Percentiles rank a stretch among this genome's conserved stretches.
These are phyloP conservation scores for Brachionus angularis DNA, from an alignment of 1,140 invertebrate genomes.

Conservation along the genomic window DNA sequence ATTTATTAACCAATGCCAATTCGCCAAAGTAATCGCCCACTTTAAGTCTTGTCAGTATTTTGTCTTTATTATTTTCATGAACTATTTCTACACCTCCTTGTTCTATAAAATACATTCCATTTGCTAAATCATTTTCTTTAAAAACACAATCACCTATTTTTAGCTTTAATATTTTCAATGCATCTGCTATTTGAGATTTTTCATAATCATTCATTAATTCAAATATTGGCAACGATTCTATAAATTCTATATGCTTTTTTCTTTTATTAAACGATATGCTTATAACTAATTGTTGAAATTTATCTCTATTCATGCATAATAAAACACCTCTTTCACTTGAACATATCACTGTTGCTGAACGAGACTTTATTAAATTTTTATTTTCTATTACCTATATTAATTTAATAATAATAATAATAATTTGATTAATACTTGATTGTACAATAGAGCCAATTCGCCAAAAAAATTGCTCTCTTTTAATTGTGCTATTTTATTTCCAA, in stretches of 20 bases:
- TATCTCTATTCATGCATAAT: slow-evolving; percentile 70
- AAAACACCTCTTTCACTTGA: slow-evolving; percentile 66
- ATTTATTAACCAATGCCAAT: not conserved
- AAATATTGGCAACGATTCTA: slow-evolving; percentile 65
- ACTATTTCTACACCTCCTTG: slow-evolving; percentile 68
- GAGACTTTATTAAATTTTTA: too few species aligned
- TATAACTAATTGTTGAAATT: slow-evolving; percentile 88
- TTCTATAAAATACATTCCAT: slow-evolving; percentile 92
- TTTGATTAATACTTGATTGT: too few species aligned
- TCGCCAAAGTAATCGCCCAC: slow-evolving; percentile 53
- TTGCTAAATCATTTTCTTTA: slow-evolving; percentile 74
- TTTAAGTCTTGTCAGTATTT: slow-evolving; percentile 48
- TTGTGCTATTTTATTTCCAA: slow-evolving; percentile 55
- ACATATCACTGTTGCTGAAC: slow-evolving; percentile 70
- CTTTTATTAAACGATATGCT: slow-evolving; percentile 89
- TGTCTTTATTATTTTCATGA: slow-evolving; percentile 48
- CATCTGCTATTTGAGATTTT: slow-evolving; percentile 90
- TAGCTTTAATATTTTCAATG: slow-evolving; percentile 75
- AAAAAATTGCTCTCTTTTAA: slow-evolving; percentile 82
- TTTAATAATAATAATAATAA: too few species aligned
- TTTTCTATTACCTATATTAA: too few species aligned
- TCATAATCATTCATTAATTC: slow-evolving; percentile 72
- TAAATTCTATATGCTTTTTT: slow-evolving; percentile 85
- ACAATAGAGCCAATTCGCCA: slow-evolving; percentile 85
- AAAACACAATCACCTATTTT: slow-evolving; percentile 74